Conservation (phyloP, 2,113 vertebrate species). For the Campylorhamphus procurvoides region DNA sequence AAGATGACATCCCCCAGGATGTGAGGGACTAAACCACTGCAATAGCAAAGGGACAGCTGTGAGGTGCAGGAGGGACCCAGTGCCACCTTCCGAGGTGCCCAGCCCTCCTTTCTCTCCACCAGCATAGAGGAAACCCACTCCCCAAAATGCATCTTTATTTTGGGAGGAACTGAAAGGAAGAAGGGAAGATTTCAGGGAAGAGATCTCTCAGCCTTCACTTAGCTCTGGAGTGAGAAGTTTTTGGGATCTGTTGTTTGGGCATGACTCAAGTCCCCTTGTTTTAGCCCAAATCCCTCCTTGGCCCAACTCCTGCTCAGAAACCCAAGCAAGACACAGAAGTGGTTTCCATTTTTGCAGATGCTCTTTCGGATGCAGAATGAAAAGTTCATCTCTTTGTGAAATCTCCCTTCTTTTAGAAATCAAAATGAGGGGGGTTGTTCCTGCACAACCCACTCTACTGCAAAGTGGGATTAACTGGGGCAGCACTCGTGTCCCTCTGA, state of each 20-base stretch:
- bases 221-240: neutral
- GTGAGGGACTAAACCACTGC: constrained; percentile 86
- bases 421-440: neutral
- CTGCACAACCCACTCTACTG: neutral
- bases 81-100: neutral
- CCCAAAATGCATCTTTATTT: neutral
- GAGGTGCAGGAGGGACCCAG: neutral
- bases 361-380: neutral
- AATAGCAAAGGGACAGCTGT: constrained; percentile 43
- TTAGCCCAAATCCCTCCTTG: neutral
- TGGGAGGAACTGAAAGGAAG: neutral
- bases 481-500: neutral
- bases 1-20: constrained; percentile 89
- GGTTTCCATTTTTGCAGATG: neutral
- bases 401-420: neutral
- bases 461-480: neutral
- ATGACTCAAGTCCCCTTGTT: neutral
- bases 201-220: neutral
- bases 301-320: neutral
- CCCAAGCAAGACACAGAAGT: neutral
- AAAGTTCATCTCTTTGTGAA: neutral
- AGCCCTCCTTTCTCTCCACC: neutral
- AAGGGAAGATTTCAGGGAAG: neutral
- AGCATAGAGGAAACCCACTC: neutral
- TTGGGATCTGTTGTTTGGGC: neutral